Evolutionary conservation across 2,888 invertebrate genomes (phyloP), one percentile per base, ranked within the genome.

Genomic region (Nasonovia ribisnigri): DNA sequence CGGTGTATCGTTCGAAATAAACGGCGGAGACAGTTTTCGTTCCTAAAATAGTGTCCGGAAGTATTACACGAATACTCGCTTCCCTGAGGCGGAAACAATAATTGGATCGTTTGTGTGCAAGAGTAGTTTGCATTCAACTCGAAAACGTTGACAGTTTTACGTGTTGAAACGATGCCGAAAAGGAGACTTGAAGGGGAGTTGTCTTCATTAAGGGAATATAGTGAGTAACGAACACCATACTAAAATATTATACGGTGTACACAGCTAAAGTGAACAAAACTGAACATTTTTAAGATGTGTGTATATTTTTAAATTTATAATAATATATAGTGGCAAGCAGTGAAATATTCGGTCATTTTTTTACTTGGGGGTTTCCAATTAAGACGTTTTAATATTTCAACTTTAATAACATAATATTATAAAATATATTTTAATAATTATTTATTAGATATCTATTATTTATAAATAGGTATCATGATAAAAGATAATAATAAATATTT

Each of bases 141-240:
- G 92, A 87, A 87, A 92, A 92, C 26, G 92, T 60, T 92, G 92
- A 92, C 92, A 92, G 86, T 60, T 92, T 92, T 92, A 92, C 86
- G 86, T 48, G 48, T 46, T 46, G 60, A 87, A 87, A 91, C 57
- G 57, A 91, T 26, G 46, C 57, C 57, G 43, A 91, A 86, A 87
- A 92, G 36, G 36, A 90, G 26, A 92, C 60, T 92, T 26, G 36
- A 26, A n/a, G 84, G 60, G 60, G 84, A 92, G 43, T 92, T 86
- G 84, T 86, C 24, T 91, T 91, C 91, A 57, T 91, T 91, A 46
- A 86, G 57, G 36, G 43, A 13, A 86, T 51, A 48, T 51, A 36
- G 42, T 13, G 26, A 84, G 84, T 46, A 57, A 91, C 46, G 57
- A 86, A n/a, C 8, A 36, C 84, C 13, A 20, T 48, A 57, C n/a